Conservation (phyloP, 2,888 invertebrate genomes). For the Taenaris catops region DNA sequence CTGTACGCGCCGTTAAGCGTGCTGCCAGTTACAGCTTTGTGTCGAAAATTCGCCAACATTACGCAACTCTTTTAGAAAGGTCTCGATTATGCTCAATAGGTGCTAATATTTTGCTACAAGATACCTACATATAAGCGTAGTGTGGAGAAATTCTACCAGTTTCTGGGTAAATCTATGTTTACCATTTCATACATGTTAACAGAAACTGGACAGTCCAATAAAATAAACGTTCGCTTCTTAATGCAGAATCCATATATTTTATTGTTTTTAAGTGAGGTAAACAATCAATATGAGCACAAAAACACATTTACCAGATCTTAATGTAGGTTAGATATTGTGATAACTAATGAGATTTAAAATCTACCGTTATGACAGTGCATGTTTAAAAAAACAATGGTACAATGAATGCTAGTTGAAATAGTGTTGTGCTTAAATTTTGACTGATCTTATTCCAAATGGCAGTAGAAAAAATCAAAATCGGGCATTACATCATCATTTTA, state of each 20-base stretch:
- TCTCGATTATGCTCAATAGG: slow-evolving; percentile 28
- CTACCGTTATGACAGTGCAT: slow-evolving; percentile 60
- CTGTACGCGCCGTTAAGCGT: neutral
- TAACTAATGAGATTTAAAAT: slow-evolving; percentile 75
- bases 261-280: slow-evolving; percentile 28
- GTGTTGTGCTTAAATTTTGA: slow-evolving; percentile 59
- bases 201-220: slow-evolving; percentile 17
- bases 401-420: slow-evolving; percentile 54
- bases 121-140: slow-evolving; percentile 21
- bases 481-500: no score
- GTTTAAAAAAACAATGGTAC: slow-evolving; percentile 66
- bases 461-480: no score
- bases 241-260: slow-evolving; percentile 33
- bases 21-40: slow-evolving; percentile 18
- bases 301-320: slow-evolving; percentile 71
- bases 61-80: slow-evolving; percentile 19
- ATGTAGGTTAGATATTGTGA: slow-evolving; percentile 74
- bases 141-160: slow-evolving; percentile 7
- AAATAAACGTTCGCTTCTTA: slow-evolving; percentile 29
- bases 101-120: slow-evolving; percentile 26
- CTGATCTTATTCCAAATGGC: no score
- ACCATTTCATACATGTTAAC: slow-evolving; percentile 8
- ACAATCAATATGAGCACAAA: slow-evolving; percentile 55
- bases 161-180: no score
- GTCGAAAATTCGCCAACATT: slow-evolving; percentile 12